Conservation (phyloP, 2,797 vertebrate species). For the Philypnodon macrostomus region DNA sequence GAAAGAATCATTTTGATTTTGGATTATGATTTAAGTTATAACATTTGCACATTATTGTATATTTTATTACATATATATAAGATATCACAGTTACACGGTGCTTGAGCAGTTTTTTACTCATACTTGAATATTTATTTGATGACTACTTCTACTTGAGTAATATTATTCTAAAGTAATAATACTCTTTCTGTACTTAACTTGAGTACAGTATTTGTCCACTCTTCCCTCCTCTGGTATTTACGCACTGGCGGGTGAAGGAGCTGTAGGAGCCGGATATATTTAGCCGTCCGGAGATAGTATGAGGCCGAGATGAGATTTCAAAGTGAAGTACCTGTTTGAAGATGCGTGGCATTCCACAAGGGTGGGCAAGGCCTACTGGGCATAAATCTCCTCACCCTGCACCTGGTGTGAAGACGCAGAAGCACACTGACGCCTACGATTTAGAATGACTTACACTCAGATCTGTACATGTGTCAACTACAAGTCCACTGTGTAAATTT, state of each 20-base stretch:
- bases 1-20: too few species aligned
- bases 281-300: constrained; percentile 70
- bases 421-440: constrained; percentile 63
- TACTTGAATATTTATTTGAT: too few species aligned
- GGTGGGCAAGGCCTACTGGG: constrained; percentile 65
- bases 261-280: constrained; percentile 71
- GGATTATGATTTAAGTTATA: too few species aligned
- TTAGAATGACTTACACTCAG: constrained; percentile 63
- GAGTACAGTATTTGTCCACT: too few species aligned
- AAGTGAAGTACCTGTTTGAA: constrained; percentile 80
- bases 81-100: too few species aligned
- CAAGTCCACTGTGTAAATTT: constrained; percentile 63
- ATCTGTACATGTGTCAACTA: constrained; percentile 64
- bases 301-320: constrained; percentile 74
- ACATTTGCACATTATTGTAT: too few species aligned
- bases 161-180: too few species aligned
- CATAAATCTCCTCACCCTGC: constrained; percentile 73
- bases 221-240: too few species aligned
- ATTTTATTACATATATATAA: too few species aligned
- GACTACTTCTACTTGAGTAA: too few species aligned
- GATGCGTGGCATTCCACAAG: constrained; percentile 77
- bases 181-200: too few species aligned
- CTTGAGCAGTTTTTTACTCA: too few species aligned
- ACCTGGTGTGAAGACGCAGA: constrained; percentile 70
- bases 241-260: constrained; percentile 64